Evolutionary conservation across 2,113 vertebrate genomes (phyloP).

Genomic region (Gallinago media): DNA sequence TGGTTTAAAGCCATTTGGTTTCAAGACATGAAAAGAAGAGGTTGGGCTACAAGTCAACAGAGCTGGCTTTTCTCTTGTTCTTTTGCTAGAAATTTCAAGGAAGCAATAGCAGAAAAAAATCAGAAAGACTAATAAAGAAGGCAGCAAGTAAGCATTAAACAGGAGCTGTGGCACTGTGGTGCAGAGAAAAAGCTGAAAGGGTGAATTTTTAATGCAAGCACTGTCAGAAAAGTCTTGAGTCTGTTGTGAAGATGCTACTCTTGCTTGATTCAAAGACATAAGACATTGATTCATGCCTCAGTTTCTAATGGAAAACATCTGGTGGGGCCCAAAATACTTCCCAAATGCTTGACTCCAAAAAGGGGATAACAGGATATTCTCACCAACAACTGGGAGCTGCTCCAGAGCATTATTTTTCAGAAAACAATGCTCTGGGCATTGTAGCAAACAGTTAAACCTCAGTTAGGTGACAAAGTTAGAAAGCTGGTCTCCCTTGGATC

Average conservation of each 20-base stretch:
- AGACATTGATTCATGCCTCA: not conserved
- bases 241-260: conserved; percentile 39
- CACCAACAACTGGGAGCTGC: not conserved
- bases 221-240: not conserved
- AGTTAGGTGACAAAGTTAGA: not conserved
- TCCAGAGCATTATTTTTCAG: not conserved
- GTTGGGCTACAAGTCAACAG: not conserved
- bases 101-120: not conserved
- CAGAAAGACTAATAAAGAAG: not conserved
- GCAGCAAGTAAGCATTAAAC: not conserved
- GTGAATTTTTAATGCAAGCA: not conserved
- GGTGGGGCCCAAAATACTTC: not conserved
- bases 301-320: conserved; percentile 20
- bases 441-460: not conserved
- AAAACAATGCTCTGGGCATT: not conserved
- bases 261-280: not conserved
- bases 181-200: not conserved
- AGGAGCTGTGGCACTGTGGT: not conserved
- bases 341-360: not conserved
- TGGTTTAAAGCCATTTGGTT: not conserved
- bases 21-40: not conserved
- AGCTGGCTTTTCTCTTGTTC: not conserved
- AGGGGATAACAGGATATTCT: not conserved
- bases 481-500: not conserved
- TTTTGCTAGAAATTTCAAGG: not conserved